These are phyloP conservation scores for Pangasius krempfi DNA, from an alignment of 2,797 vertebrate genomes.

Conservation along the genomic window DNA sequence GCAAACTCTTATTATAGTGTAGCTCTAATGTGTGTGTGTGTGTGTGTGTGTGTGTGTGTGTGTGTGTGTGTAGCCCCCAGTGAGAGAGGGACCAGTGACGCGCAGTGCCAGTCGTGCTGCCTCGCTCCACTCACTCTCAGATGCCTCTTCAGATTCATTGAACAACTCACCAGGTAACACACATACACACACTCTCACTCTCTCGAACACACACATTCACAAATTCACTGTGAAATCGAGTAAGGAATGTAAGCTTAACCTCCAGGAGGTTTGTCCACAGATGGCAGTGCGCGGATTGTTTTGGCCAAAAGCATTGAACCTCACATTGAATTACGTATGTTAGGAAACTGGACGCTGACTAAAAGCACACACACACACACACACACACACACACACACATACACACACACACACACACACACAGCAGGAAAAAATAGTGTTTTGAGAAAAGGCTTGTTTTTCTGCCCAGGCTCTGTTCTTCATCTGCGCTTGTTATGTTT, in stretches of 20 bases:
- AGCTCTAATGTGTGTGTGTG: conserved; percentile 30
- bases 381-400: conserved; percentile 5
- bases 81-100: conserved; percentile 70
- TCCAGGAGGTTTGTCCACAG: background rate
- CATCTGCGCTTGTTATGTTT: conserved; percentile 1
- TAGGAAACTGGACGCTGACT: background rate
- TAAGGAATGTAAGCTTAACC: background rate
- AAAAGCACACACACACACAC: background rate
- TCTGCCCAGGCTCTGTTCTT: background rate
- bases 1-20: background rate
- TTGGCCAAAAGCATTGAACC: background rate
- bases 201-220: background rate
- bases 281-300: background rate
- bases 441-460: background rate
- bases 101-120: conserved; percentile 72
- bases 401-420: conserved; percentile 15
- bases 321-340: background rate
- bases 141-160: conserved; percentile 84
- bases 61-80: conserved; percentile 78
- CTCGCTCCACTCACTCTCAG: conserved; percentile 80
- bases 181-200: background rate
- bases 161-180: conserved; percentile 81
- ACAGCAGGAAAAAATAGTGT: background rate
- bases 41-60: conserved; percentile 45
- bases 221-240: background rate